Base-by-base conservation (phyloP, 1,140 invertebrate genomes). In the Bombus sylvicola region DNA sequence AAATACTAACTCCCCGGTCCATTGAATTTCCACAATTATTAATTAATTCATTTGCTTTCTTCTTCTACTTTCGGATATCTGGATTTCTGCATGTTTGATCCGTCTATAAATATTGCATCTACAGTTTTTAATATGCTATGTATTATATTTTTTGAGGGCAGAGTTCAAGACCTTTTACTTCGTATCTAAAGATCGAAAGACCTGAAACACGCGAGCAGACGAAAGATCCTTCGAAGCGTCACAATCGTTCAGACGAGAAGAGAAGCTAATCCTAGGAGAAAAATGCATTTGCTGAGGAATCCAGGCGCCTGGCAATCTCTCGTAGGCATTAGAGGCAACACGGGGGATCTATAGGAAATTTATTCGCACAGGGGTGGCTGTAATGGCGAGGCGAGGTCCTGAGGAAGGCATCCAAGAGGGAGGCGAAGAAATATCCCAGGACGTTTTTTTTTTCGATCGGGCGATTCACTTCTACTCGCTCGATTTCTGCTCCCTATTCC, bases 401-500 rank as follows among this genome's bases (percentile, higher is more conserved):
- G 43, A 64, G n/a, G 72, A 57, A 53, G 64, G 34, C 41, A 78
- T 34, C 41, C 43, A 13, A 9, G 22, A 34, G 37, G 68, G 41
- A 47, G 37, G 37, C 47, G 43, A 85, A 77, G 77, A 80, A 80
- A 87, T 83, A 75, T 74, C 28, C 57, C 12, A 28, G 47, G 28
- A 62, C 28, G 59, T 28, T 69, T 79, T 83, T 71, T 71, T 88
- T 13, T 31, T 62, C 12, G 76, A 75, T 41, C 64, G 64, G 34
- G 37, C 80, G 62, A 82, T 86, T 76, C 73, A 62, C 78, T 82
- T 77, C 80, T 74, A 69, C 59, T 41, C 74, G 72, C 64, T 79
- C 84, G 73, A 79, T 86, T 86, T 82, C 73, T 88, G 74, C 73
- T 86, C 66, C 71, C 72, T 31, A 69, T 84, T 74, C 43, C 53